These are phyloP conservation scores for Tragelaphus imberbis DNA, from an alignment of 2,113 vertebrate species.

Conservation along the genomic window DNA sequence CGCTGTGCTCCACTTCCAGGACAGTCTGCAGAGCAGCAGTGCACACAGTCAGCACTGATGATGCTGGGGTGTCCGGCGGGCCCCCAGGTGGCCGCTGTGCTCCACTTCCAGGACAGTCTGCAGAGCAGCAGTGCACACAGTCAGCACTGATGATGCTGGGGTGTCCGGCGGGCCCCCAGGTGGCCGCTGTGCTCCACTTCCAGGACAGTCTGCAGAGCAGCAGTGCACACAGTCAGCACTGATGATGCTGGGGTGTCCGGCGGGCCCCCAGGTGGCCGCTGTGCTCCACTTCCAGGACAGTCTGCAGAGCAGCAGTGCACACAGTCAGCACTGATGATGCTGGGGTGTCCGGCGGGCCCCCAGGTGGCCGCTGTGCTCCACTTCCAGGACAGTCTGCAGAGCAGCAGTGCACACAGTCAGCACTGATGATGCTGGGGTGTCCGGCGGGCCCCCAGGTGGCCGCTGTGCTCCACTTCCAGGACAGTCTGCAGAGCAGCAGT, in stretches of 20 bases:
- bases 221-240: background rate
- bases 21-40: fast-evolving
- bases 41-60: background rate
- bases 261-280: background rate
- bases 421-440: fast-evolving
- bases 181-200: fast-evolving
- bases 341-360: background rate
- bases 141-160: fast-evolving
- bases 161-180: background rate
- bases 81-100: background rate
- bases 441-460: background rate
- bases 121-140: fast-evolving
- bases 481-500: fast-evolving
- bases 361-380: fast-evolving
- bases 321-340: background rate
- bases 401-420: too few species aligned
- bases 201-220: background rate
- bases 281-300: background rate
- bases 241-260: fast-evolving
- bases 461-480: background rate
- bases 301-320: background rate
- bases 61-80: fast-evolving
- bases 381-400: background rate
- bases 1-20: background rate
- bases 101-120: background rate